Base-by-base conservation (phyloP, 2,888 invertebrate genomes). In the Plutella xylostella region DNA sequence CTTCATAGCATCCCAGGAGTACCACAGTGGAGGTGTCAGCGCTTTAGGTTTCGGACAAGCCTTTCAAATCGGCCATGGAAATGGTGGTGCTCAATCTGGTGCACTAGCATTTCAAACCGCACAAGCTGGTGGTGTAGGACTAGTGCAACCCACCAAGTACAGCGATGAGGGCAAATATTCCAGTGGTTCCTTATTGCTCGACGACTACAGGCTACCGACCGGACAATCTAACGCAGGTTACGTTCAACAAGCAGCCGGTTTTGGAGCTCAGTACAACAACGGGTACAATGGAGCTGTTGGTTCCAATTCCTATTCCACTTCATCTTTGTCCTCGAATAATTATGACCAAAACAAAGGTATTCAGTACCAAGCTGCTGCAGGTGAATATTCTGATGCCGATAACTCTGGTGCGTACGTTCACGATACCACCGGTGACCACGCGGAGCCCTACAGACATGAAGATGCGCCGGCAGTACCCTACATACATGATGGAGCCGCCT, bases 341-440 rank as follows among this genome's bases (percentile, higher is more conserved):
- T 28, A 28, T n/a, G n/a, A 28, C n/a, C 28, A n/a, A n/a, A 9
- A 22, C 3, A 39, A 39, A 17, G 7, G 17, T 17, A 9, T 39
- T 41, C 58, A 60, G 31, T 66, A 66, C 42, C 61, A 71, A 52
- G 15, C 33, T 22, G 11, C 14, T 12, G n/a, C 15, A 2, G 62
- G 54, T 30, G 51, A 50, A 22, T 60, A 54, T 48, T 63, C 65
- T 43, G 63, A 73, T n/a, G 61, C 60, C 21, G 72, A 76, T 30
- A 60, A 70, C 42, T 71, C 80, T 14, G 85, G 85, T n/a, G 70
- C 72, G 2, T 85, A 85, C 52, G 64, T 79, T 3, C 84, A 85
- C 50, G 84, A 85, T 51, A 73, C 82, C 48, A 60, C 77, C 3
- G 84, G 84, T 22, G 84, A 85, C 47, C 64, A 68, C 31, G 82